Evolutionary conservation across 2,888 invertebrate species (phyloP).

Genomic region (Psococerastis gibbosa): DNA sequence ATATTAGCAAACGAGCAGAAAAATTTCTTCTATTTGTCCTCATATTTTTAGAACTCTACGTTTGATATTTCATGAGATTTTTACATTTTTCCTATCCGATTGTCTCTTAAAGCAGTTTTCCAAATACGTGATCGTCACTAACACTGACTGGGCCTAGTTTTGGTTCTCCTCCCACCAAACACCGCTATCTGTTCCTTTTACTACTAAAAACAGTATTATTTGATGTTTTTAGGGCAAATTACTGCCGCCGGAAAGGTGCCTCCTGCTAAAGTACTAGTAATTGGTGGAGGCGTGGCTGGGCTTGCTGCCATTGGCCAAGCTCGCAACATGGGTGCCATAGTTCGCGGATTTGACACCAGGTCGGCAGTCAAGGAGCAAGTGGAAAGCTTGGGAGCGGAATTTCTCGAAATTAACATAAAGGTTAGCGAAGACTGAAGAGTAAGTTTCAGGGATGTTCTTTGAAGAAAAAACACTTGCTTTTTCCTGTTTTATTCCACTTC

Average conservation of each 20-base stretch:
- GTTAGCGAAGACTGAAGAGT: slow-evolving; percentile 25
- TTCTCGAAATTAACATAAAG: slow-evolving; percentile 56
- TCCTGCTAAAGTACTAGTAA: slow-evolving; percentile 69
- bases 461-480: not conserved
- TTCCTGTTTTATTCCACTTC: slow-evolving; percentile 3
- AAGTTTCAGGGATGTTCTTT: not conserved
- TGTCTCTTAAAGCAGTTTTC: too few species aligned
- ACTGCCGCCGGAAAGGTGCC: slow-evolving; percentile 80
- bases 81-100: too few species aligned
- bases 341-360: slow-evolving; percentile 71
- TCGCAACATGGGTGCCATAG: slow-evolving; percentile 74
- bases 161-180: too few species aligned
- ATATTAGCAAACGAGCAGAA: too few species aligned
- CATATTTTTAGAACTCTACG: too few species aligned
- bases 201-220: too few species aligned
- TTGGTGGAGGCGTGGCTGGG: slow-evolving; percentile 82
- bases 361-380: slow-evolving; percentile 68
- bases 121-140: too few species aligned
- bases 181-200: too few species aligned
- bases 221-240: slow-evolving; percentile 57
- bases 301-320: slow-evolving; percentile 72
- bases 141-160: too few species aligned
- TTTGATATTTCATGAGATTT: too few species aligned
- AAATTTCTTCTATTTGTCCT: too few species aligned
- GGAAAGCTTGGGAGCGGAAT: slow-evolving; percentile 75